Evolutionary conservation across 2,113 vertebrate genomes (phyloP), one percentile per base, ranked within the genome.

Genomic region (Eleginops maclovinus): DNA sequence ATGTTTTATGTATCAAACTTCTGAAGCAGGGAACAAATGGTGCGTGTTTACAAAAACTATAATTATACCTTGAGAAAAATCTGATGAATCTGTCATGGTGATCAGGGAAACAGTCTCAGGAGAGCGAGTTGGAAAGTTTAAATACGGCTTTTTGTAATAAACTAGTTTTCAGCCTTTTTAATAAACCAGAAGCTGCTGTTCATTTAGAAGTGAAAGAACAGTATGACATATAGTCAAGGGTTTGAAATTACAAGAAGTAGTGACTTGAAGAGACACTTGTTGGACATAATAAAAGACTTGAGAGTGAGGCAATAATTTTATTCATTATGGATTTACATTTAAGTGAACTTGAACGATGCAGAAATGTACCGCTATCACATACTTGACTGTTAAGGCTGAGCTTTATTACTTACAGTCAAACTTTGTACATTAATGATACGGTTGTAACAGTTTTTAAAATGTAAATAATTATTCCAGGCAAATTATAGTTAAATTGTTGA

Each of bases 1-100:
- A 87, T 71, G 75, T 58, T 82, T 84, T 73, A 78, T 77, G 75
- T 55, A 85, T 85, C 58, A 61, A 75, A 79, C 51, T 3, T 59
- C 28, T 66, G 56, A 73, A 62, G 31, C 9, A 72, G 17, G 73
- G 61, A 64, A 70, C 65, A 47, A 16, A 63, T 65, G 73, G 60
- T 65, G 68, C 22, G 14, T 77, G 80, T 87, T 82, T 76, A 58
- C 22, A 63, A 68, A 50, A 36, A 65, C 65, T 75, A 41, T 71
- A 77, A 87, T 87, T 81, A 72, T 2, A 81, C 65, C 40, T 70
- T 22, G 31, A 66, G 53, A 65, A 76, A 36, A 75, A 65, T 72
- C 49, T 58, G 56, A 81, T 19, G 54, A 53, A 72, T 65, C 46
- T 44, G 58, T 81, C 61, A 81, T 81, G 1, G 0, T 49, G 47